A percentile compares a stretch with the other conserved stretches of the same genome.
Conservation (phyloP, 2,113 vertebrate species). For the Bos indicus region DNA sequence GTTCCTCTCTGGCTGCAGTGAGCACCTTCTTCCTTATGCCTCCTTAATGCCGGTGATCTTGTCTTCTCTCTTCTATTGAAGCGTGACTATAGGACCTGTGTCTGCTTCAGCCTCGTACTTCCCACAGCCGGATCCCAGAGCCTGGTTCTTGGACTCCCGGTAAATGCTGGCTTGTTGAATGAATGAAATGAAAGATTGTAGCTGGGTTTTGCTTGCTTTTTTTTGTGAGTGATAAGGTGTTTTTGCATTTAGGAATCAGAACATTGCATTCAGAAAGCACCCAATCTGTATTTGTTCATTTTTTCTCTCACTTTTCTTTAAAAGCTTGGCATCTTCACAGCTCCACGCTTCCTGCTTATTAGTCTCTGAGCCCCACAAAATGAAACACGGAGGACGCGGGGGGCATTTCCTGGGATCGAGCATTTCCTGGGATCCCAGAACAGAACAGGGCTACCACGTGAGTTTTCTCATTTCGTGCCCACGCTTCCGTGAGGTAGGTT, state of each 20-base stretch:
- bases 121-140: background rate
- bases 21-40: background rate
- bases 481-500: background rate
- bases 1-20: background rate
- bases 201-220: background rate
- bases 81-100: background rate
- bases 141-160: background rate
- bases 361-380: background rate
- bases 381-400: accelerated
- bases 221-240: background rate
- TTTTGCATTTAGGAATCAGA: background rate
- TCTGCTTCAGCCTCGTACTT: background rate
- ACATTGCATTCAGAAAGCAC: background rate
- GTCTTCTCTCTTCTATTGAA: background rate
- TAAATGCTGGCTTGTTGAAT: background rate
- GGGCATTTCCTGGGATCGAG: background rate
- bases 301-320: background rate
- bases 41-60: background rate
- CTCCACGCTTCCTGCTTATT: background rate
- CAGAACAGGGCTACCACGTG: background rate
- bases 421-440: background rate
- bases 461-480: background rate
- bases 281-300: background rate
- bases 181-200: background rate
- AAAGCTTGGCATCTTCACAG: background rate